Evolutionary conservation across 2,888 invertebrate genomes (phyloP), one percentile per base, ranked within the genome.

Genomic region (Sacculina carcini): DNA sequence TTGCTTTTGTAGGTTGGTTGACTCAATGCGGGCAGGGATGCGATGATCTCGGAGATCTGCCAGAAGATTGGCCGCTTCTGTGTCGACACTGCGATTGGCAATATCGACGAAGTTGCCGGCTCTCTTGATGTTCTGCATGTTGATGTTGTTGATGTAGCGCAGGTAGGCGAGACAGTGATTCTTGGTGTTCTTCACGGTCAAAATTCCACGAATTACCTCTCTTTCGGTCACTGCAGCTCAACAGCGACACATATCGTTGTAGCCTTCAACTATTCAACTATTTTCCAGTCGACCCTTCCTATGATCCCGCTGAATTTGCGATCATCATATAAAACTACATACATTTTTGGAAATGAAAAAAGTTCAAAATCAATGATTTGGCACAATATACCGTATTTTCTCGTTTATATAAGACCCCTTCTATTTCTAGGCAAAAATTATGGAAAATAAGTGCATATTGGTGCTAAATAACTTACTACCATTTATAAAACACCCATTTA

Each of bases 101-200:
- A 96, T 89, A 65, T 98, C 96, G 51, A 98, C 79, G 63, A 92
- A 98, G 52, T 92, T 77, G 52, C 86, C 79, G 16, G 94, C 92
- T 61, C 89, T 86, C 64, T 86, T 81, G 57, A 92, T 67, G 66
- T 94, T 89, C 65, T 90, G 87, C 32, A 92, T 71, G 65, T 94
- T 94, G 54, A 98, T 94, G 64, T 94, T 92, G 67, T 90, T 89
- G 64, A 98, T 94, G 66, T 90, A 89, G 52, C 94, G 73, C 31
- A 86, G 76, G 66, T 94, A 96, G 0, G 90, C 90, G 40, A 96
- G 69, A 60, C 90, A 89, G 65, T 94, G 92, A 61, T 92, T 90
- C 64, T 86, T 84, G 0, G 87, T 89, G 62, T 92, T 87, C 62
- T 82, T 83, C 0, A 92, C 90, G 61, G 80, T 83, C 19, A 98